phyloP scores from a whole-genome alignment of 2,113 vertebrate species.

The Nothocercus julius region DNA sequence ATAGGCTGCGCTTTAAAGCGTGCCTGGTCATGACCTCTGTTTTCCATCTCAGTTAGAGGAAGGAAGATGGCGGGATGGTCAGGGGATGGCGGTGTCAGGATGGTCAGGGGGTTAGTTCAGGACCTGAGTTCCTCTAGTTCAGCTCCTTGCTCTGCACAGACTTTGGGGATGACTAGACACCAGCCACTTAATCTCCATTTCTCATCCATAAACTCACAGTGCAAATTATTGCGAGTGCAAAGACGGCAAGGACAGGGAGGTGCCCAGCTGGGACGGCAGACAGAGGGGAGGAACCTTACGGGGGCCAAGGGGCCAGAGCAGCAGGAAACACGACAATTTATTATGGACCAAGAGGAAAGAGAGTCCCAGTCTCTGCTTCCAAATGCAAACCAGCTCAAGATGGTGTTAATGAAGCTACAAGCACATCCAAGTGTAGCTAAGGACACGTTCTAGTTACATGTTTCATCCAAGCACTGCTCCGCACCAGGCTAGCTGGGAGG shows the following conservation, averaged over 20 bases:
- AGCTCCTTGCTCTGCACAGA: neutral
- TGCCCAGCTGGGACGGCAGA: neutral
- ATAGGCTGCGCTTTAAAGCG: neutral
- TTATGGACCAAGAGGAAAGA: neutral
- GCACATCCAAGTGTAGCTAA: neutral
- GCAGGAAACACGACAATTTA: neutral
- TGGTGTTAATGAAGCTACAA: neutral
- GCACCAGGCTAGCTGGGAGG: accelerated
- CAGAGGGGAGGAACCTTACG: neutral
- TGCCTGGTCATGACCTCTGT: neutral
- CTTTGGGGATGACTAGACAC: neutral
- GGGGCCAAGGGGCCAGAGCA: neutral
- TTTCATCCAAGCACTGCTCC: neutral
- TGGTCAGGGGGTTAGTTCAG: neutral
- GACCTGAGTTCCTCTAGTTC: neutral
- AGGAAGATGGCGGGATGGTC: neutral
- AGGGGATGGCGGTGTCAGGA: neutral
- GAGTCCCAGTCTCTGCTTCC: neutral
- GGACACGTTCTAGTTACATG: accelerated
- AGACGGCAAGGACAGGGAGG: neutral
- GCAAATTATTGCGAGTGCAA: neutral
- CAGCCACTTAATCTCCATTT: neutral
- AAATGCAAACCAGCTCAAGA: neutral
- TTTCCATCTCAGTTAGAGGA: neutral
- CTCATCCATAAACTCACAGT: neutral